Evolutionary conservation across 1,140 invertebrate genomes (phyloP).

Genomic region (Drosophila nasuta): DNA sequence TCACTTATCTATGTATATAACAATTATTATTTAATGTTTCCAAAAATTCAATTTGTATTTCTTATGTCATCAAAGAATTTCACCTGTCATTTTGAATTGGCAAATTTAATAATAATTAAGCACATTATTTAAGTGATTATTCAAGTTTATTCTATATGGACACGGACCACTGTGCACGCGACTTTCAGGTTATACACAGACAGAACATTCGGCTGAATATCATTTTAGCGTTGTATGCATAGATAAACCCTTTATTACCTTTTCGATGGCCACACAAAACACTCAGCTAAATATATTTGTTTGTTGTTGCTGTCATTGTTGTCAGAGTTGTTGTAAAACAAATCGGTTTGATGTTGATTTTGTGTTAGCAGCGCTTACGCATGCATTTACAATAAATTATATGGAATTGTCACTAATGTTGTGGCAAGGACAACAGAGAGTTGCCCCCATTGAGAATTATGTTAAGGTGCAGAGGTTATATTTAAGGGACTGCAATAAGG

Average conservation of each 20-base stretch:
- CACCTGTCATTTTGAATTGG: too few relatives aligned
- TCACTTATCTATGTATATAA: too few relatives aligned
- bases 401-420: slow-evolving; percentile 51
- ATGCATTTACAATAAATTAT: slow-evolving; percentile 72
- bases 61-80: background rate
- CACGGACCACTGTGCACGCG: slow-evolving; percentile 37
- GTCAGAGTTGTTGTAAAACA: slow-evolving; percentile 45
- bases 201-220: slow-evolving; percentile 12
- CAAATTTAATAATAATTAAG: background rate
- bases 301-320: slow-evolving; percentile 20
- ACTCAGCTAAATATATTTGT: slow-evolving; percentile 32
- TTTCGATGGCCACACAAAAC: slow-evolving; percentile 39
- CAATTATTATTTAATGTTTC: too few relatives aligned
- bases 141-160: background rate
- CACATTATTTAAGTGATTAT: slow-evolving; percentile 13
- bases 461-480: background rate
- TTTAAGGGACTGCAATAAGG: slow-evolving; percentile 22
- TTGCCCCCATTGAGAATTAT: background rate
- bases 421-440: slow-evolving; percentile 23
- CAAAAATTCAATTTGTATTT: background rate
- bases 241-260: slow-evolving; percentile 66
- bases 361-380: slow-evolving; percentile 53
- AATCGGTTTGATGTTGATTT: slow-evolving; percentile 57
- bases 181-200: background rate
- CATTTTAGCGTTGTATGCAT: slow-evolving; percentile 31